Conservation (phyloP, 2,797 vertebrate species). For the Tarsius wallacei region DNA sequence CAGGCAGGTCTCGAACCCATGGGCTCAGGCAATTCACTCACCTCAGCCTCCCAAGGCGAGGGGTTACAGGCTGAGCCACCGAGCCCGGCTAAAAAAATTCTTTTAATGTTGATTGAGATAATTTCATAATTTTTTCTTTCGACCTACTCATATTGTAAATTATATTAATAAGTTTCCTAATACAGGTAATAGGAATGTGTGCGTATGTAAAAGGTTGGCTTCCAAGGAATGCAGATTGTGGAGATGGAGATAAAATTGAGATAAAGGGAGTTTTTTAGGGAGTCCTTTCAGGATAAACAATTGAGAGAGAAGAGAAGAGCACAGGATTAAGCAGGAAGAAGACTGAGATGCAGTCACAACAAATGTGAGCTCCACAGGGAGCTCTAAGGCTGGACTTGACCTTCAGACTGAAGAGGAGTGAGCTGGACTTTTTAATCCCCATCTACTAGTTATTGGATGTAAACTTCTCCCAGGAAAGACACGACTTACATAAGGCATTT, state of each 20-base stretch:
- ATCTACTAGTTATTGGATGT: neutral
- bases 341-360: neutral
- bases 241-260: neutral
- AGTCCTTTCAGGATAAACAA: neutral
- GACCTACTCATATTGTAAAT: neutral
- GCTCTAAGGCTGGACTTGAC: neutral
- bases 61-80: no score
- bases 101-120: neutral
- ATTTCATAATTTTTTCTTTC: conserved; percentile 11
- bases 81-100: no score
- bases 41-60: no score
- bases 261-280: neutral
- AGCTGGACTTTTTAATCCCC: neutral
- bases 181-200: neutral
- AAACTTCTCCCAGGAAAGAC: neutral
- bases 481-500: neutral
- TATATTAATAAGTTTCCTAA: neutral
- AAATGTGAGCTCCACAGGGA: neutral
- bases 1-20: no score
- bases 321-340: neutral
- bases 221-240: neutral
- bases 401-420: neutral
- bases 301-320: neutral
- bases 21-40: no score
- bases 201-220: neutral